These are phyloP conservation scores for Xestobium rufovillosum DNA, from an alignment of 2,888 invertebrate genomes.

Conservation along the genomic window DNA sequence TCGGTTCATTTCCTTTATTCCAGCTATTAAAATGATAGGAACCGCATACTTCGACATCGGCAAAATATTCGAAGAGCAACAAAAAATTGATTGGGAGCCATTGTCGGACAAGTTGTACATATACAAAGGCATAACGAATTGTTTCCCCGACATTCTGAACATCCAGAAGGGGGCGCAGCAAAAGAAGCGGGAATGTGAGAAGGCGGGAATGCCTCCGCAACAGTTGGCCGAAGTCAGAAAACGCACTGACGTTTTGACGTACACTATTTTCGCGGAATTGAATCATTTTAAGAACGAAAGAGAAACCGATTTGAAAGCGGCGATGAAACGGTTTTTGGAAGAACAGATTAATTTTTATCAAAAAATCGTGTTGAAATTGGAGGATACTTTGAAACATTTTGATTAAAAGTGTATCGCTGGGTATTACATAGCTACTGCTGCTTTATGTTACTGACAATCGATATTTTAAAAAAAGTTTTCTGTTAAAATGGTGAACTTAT, in stretches of 20 bases:
- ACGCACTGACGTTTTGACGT: constrained; percentile 86
- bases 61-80: constrained; percentile 82
- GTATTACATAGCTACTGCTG: too few relatives aligned
- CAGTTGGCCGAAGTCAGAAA: constrained; percentile 74
- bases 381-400: constrained; percentile 50
- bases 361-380: constrained; percentile 67
- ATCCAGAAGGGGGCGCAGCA: constrained; percentile 86
- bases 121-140: constrained; percentile 86
- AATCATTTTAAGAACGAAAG: constrained; percentile 86
- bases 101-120: constrained; percentile 86
- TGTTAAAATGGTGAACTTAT: too few relatives aligned
- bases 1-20: too few relatives aligned
- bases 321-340: constrained; percentile 77
- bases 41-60: constrained; percentile 87
- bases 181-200: constrained; percentile 84
- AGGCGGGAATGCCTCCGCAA: constrained; percentile 71
- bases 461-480: too few relatives aligned
- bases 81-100: constrained; percentile 84
- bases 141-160: constrained; percentile 83
- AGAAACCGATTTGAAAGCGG: constrained; percentile 73
- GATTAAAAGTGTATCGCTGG: constrained; percentile 26
- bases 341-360: constrained; percentile 92
- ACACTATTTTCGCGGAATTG: constrained; percentile 89
- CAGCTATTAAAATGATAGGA: constrained; percentile 64
- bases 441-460: too few relatives aligned